These are phyloP conservation scores for Ceratitis capitata DNA, from an alignment of 1,140 invertebrate species.

Conservation along the genomic window DNA sequence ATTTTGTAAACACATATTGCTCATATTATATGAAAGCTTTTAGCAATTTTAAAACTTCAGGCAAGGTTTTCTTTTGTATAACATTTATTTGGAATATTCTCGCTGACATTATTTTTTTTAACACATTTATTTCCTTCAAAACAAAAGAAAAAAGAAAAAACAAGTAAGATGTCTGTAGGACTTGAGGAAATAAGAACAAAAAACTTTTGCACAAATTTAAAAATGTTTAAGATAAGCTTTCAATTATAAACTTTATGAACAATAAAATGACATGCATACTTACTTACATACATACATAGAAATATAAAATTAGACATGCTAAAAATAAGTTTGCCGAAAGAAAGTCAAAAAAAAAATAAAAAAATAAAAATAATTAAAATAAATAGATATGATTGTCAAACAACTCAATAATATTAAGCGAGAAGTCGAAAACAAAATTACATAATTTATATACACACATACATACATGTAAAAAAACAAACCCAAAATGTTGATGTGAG, in stretches of 20 bases:
- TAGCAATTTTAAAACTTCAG: too few relatives aligned
- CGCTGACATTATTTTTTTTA: background rate
- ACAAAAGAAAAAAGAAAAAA: background rate
- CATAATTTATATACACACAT: background rate
- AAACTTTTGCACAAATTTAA: constrained; percentile 24
- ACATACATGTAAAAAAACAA: background rate
- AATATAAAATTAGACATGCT: background rate
- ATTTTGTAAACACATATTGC: too few relatives aligned
- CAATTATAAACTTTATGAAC: background rate
- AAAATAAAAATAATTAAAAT: background rate
- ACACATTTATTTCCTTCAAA: too few relatives aligned
- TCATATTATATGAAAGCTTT: too few relatives aligned
- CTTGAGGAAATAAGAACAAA: background rate
- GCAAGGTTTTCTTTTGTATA: too few relatives aligned
- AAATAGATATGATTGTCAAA: background rate
- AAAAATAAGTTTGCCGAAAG: background rate
- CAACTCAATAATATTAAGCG: background rate
- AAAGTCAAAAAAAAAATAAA: background rate
- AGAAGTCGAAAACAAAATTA: background rate
- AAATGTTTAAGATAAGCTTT: background rate
- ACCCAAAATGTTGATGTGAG: background rate
- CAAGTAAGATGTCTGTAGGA: background rate
- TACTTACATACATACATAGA: too few relatives aligned
- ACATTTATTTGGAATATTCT: background rate
- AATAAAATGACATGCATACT: background rate